Evolutionary conservation across 2,888 invertebrate species (phyloP).

Genomic region (Brenthis ino): DNA sequence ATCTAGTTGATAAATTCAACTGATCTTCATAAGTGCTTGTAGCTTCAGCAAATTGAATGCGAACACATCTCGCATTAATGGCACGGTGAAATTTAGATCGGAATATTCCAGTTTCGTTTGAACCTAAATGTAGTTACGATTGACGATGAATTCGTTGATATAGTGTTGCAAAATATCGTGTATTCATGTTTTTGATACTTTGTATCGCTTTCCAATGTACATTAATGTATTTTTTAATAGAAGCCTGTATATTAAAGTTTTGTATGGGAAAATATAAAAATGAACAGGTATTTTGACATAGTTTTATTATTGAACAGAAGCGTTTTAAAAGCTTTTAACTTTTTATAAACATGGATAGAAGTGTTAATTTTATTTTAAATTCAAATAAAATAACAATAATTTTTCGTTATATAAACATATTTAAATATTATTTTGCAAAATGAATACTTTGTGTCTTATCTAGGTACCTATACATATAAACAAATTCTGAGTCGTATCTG

Average conservation of each 20-base stretch:
- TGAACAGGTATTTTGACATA: neutral
- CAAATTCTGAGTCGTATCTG: no score
- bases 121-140: slow-evolving; percentile 27
- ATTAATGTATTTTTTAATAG: slow-evolving; percentile 17
- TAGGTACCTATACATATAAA: no score
- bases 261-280: neutral
- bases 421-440: no score
- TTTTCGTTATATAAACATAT: no score
- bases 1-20: slow-evolving; percentile 32
- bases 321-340: neutral
- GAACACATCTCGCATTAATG: slow-evolving; percentile 27
- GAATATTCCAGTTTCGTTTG: slow-evolving; percentile 25
- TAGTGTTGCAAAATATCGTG: slow-evolving; percentile 12
- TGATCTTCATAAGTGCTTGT: slow-evolving; percentile 38
- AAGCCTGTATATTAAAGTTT: neutral
- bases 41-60: slow-evolving; percentile 36
- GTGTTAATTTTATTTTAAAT: no score
- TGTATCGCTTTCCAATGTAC: slow-evolving; percentile 2
- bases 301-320: neutral
- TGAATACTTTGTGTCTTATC: no score
- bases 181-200: slow-evolving; percentile 2
- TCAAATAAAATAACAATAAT: no score
- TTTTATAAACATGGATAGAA: no score
- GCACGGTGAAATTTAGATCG: slow-evolving; percentile 31
- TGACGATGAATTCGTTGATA: slow-evolving; percentile 24